phyloP scores from a whole-genome alignment of 1,140 invertebrate species.

The Leptinotarsa defecta region DNA sequence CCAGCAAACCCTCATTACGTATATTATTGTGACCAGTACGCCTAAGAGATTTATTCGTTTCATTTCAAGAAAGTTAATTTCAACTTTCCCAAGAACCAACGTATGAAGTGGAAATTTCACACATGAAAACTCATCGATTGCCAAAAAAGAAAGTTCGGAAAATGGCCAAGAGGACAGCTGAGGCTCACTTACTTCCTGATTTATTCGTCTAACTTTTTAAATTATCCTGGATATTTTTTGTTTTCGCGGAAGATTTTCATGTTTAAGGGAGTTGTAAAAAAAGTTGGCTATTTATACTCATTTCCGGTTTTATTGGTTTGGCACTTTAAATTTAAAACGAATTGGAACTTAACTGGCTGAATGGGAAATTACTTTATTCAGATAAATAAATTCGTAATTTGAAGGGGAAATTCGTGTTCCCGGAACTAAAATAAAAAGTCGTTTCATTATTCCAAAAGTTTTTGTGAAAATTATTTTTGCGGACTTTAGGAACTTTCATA shows the following conservation, averaged over 20 bases:
- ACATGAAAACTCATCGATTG: constrained; percentile 18
- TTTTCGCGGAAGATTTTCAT: neutral
- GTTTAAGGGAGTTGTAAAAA: neutral
- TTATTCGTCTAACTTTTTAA: constrained; percentile 12
- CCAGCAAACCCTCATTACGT: too few species aligned
- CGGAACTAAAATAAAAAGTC: neutral
- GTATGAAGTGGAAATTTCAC: constrained; percentile 23
- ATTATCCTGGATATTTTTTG: constrained; percentile 10
- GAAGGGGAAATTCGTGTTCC: neutral
- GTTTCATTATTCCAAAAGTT: too few species aligned
- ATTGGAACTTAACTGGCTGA: constrained; percentile 1
- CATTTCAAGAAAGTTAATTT: neutral
- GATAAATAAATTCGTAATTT: constrained; percentile 7
- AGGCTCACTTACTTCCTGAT: constrained; percentile 20
- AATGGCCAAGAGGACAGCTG: neutral
- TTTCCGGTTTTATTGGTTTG: constrained; percentile 2
- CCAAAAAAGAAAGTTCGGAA: constrained; percentile 1
- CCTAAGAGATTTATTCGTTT: neutral
- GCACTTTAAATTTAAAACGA: neutral
- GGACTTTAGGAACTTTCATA: too few species aligned
- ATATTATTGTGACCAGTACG: neutral
- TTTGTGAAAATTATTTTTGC: too few species aligned
- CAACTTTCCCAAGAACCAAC: neutral
- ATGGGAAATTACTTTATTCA: neutral
- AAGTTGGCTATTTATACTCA: constrained; percentile 6